Percentiles rank a stretch among this genome's conserved stretches.
Evolutionary conservation across 2,888 invertebrate species (phyloP).

Genomic region (Coenonympha arcania): DNA sequence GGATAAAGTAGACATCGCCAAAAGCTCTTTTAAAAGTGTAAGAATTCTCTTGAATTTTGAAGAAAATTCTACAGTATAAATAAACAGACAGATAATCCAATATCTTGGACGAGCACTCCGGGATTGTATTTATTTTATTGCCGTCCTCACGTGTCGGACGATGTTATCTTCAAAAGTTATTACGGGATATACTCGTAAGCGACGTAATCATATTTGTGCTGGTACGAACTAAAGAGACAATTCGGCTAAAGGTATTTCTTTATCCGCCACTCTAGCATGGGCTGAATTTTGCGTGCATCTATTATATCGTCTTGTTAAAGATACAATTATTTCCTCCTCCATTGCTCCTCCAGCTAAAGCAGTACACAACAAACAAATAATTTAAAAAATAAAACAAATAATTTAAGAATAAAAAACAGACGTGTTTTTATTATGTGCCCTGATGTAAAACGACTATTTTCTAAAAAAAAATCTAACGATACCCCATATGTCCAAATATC

Average conservation of each 20-base stretch:
- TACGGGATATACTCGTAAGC: constrained; percentile 5
- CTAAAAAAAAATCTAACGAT: no score
- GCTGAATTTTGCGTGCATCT: background rate
- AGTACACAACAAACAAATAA: no score
- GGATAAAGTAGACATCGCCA: background rate
- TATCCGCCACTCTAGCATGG: no score
- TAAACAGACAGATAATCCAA: constrained; percentile 16
- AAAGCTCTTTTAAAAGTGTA: background rate
- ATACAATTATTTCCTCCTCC: no score
- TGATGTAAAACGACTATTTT: no score
- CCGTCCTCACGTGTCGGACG: constrained; percentile 15
- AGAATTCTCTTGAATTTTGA: background rate
- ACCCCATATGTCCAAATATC: no score
- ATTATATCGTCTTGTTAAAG: background rate
- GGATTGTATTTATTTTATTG: constrained; percentile 23
- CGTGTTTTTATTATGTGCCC: no score
- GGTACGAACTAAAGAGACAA: background rate
- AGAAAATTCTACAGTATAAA: background rate
- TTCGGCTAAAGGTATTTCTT: background rate
- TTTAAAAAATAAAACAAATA: no score
- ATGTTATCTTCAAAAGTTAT: constrained; percentile 9
- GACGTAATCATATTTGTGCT: background rate
- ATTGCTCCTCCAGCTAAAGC: no score
- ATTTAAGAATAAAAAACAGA: no score
- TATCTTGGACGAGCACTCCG: constrained; percentile 14